Evolutionary conservation across 1,140 invertebrate genomes (phyloP).

Genomic region (Camponotus floridanus): DNA sequence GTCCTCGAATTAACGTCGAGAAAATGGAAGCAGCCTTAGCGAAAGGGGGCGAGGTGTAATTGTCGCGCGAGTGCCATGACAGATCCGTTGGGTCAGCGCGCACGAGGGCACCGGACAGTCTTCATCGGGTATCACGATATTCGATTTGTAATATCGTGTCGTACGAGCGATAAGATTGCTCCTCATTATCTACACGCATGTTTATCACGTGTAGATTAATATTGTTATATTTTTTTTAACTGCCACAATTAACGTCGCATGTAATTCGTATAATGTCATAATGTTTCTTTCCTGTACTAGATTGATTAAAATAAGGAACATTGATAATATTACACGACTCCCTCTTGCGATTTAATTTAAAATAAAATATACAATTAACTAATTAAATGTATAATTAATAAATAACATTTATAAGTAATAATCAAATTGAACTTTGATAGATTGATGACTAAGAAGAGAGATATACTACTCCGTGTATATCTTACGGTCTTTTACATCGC

Average conservation of each 20-base stretch:
- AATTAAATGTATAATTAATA: too few species aligned
- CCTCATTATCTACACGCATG: neutral
- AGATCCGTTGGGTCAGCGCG: conserved; percentile 2
- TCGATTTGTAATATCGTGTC: neutral
- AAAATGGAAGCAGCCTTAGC: conserved; percentile 72
- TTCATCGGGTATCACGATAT: neutral
- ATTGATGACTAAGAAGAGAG: neutral
- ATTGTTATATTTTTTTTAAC: conserved; percentile 6
- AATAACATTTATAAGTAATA: neutral
- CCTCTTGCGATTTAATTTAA: neutral
- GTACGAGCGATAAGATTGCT: neutral
- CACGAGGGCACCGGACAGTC: conserved; percentile 27
- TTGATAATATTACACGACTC: neutral
- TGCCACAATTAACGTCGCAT: neutral
- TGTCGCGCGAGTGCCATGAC: conserved; percentile 43
- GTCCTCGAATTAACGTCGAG: conserved; percentile 72
- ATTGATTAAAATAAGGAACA: neutral
- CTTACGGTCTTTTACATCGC: neutral
- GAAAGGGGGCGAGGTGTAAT: neutral
- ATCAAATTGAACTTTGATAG: neutral
- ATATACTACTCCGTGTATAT: neutral
- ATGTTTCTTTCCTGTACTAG: neutral
- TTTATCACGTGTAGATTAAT: neutral
- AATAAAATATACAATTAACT: too few species aligned
- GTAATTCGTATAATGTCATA: too few species aligned